phyloP scores from a whole-genome alignment of 2,888 invertebrate genomes.

The Drosophila sordidula region DNA sequence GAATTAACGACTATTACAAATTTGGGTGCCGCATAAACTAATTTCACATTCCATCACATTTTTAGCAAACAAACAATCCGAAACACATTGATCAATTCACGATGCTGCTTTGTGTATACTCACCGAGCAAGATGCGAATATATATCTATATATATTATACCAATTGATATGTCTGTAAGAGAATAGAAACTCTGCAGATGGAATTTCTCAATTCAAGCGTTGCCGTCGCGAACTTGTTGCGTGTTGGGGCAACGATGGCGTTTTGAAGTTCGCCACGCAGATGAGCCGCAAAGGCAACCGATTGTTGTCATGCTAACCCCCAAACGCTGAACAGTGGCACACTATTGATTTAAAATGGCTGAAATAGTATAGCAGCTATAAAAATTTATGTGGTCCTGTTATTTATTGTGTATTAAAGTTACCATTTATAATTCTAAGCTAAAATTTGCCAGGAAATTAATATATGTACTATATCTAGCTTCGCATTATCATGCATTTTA shows the following conservation, averaged over 20 bases:
- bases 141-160: too few species aligned
- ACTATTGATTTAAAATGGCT: background rate
- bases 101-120: conserved; percentile 5
- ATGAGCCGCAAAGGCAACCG: conserved; percentile 10
- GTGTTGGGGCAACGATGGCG: conserved; percentile 26
- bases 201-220: background rate
- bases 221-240: conserved; percentile 42
- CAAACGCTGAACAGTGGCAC: conserved; percentile 29
- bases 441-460: too few species aligned
- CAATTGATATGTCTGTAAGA: background rate
- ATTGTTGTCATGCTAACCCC: background rate
- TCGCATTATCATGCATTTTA: too few species aligned
- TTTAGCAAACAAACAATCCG: background rate
- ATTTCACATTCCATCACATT: background rate
- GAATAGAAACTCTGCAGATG: too few species aligned
- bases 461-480: too few species aligned
- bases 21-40: background rate
- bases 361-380: background rate
- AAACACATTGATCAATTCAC: background rate
- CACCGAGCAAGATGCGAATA: conserved; percentile 3
- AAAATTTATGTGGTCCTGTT: background rate
- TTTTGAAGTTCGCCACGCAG: conserved; percentile 24
- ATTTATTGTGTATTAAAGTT: too few species aligned
- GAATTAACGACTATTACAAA: background rate
- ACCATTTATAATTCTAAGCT: too few species aligned